phyloP scores from a whole-genome alignment of 2,113 vertebrate genomes.

The Andinoacara biseriatus region DNA sequence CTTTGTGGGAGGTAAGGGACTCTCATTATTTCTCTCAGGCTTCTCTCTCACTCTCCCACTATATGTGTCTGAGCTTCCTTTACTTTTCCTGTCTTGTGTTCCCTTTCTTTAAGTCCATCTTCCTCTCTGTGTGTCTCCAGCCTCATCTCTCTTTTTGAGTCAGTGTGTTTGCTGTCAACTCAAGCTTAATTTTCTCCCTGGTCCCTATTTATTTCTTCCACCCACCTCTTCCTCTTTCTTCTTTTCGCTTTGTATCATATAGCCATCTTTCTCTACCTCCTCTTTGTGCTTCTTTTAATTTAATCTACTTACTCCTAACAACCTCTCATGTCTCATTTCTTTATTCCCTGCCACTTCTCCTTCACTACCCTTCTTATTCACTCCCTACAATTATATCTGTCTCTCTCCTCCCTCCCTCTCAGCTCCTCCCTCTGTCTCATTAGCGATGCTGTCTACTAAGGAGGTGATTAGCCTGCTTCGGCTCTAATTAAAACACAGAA shows the following conservation, averaged over 20 bases:
- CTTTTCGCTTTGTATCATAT: not conserved
- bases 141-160: constrained; percentile 18
- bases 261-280: not conserved
- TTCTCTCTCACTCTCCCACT: constrained; percentile 19
- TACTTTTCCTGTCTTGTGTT: constrained; percentile 38
- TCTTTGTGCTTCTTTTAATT: constrained; percentile 22
- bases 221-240: constrained; percentile 23
- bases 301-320: constrained; percentile 63
- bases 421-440: constrained; percentile 75
- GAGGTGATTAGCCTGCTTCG: constrained; percentile 75
- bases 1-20: constrained; percentile 76
- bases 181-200: constrained; percentile 45
- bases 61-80: constrained; percentile 37
- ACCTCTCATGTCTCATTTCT: constrained; percentile 55
- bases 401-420: constrained; percentile 50
- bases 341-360: constrained; percentile 47
- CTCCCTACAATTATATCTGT: constrained; percentile 57
- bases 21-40: constrained; percentile 67
- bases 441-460: constrained; percentile 76
- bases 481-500: constrained; percentile 77
- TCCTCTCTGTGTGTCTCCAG: not conserved
- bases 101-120: constrained; percentile 35
- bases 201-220: constrained; percentile 56
- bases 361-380: constrained; percentile 34
- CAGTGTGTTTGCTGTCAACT: constrained; percentile 55